These are phyloP conservation scores for Syngnathus rostellatus DNA, from an alignment of 2,797 vertebrate genomes.

Conservation along the genomic window DNA sequence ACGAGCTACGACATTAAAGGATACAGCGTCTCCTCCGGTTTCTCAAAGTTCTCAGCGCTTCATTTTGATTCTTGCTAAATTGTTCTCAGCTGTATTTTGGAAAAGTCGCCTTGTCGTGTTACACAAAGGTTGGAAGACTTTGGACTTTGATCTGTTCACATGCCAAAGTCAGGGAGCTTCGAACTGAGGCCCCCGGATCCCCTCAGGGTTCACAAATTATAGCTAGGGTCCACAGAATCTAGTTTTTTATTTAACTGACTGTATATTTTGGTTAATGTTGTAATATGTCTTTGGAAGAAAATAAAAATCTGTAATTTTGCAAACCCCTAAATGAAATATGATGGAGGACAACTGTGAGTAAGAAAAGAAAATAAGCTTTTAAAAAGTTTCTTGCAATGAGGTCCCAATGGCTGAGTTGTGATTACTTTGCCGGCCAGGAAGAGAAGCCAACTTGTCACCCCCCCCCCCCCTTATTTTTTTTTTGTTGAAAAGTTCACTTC, in stretches of 20 bases:
- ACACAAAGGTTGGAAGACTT: constrained; percentile 38
- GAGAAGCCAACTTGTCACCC: constrained; percentile 55
- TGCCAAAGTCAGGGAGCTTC: not conserved
- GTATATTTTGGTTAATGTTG: constrained; percentile 25
- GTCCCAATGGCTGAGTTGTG: constrained; percentile 39
- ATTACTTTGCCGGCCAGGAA: constrained; percentile 42
- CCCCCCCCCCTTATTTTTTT: constrained; percentile 11
- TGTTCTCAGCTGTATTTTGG: constrained; percentile 44
- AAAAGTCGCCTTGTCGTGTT: constrained; percentile 55
- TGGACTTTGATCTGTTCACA: constrained; percentile 44
- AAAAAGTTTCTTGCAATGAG: too few species aligned
- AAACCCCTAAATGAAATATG: too few species aligned
- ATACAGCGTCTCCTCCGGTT: constrained; percentile 52
- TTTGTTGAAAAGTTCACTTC: constrained; percentile 57
- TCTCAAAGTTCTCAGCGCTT: constrained; percentile 33
- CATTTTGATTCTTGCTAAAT: constrained; percentile 51
- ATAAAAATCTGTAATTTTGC: too few species aligned
- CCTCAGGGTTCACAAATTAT: not conserved
- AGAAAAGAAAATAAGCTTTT: too few species aligned
- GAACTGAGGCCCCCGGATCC: not conserved
- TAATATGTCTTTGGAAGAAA: not conserved
- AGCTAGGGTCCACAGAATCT: not conserved
- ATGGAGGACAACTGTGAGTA: too few species aligned
- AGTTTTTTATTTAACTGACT: constrained; percentile 17
- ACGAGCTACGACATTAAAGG: constrained; percentile 57